Percentiles rank a stretch among this genome's conserved stretches.
These are phyloP conservation scores for Neotragus moschatus DNA, from an alignment of 2,113 vertebrate species.

Conservation along the genomic window DNA sequence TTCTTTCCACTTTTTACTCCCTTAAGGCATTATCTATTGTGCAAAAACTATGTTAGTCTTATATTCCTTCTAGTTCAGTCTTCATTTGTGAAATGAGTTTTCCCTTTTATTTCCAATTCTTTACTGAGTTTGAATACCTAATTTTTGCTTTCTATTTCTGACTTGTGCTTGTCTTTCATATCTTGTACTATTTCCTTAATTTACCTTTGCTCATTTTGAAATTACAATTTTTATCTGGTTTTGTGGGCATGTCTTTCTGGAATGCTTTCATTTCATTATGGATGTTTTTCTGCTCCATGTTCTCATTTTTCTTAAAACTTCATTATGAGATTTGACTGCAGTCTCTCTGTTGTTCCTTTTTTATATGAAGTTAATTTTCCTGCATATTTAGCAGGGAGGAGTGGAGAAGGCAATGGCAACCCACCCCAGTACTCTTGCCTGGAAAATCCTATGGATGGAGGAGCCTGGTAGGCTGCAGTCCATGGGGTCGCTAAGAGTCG, in stretches of 20 bases:
- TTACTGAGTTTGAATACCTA: neutral
- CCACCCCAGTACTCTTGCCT: too few species aligned
- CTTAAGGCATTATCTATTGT: neutral
- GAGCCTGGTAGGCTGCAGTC: too few species aligned
- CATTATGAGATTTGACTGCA: neutral
- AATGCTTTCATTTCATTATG: neutral
- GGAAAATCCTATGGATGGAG: too few species aligned
- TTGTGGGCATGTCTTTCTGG: neutral
- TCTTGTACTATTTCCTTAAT: neutral
- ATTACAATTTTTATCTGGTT: neutral
- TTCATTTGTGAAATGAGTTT: conserved; percentile 2
- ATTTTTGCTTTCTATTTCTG: conserved; percentile 6
- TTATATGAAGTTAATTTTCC: conserved; percentile 1
- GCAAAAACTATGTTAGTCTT: neutral
- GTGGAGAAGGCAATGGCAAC: too few species aligned
- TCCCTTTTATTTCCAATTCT: neutral
- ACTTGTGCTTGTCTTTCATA: neutral
- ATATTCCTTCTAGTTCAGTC: neutral
- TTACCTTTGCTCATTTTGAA: conserved; percentile 1
- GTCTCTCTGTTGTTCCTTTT: neutral
- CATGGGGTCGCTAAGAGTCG: too few species aligned
- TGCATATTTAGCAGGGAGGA: neutral
- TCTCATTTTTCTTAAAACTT: neutral
- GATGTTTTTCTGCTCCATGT: neutral
- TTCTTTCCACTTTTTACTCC: neutral